phyloP scores from a whole-genome alignment of 2,797 vertebrate genomes.

The Enteromius thamalakanensis region DNA sequence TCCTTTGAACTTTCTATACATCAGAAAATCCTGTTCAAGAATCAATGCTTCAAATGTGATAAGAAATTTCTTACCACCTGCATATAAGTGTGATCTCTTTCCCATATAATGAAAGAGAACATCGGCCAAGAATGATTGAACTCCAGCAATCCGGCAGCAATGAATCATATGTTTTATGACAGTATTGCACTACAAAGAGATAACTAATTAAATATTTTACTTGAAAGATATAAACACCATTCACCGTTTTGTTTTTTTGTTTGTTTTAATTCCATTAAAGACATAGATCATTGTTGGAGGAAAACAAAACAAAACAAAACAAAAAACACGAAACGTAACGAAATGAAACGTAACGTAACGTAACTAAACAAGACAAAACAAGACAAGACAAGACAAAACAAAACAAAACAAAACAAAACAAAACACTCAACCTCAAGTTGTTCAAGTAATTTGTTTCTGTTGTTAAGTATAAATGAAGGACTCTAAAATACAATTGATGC shows the following conservation, averaged over 20 bases:
- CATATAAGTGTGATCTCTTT: background rate
- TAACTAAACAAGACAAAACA: too few species aligned
- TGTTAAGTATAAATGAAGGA: background rate
- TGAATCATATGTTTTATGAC: background rate
- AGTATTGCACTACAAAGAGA: background rate
- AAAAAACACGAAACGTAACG: too few species aligned
- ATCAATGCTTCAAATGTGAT: background rate
- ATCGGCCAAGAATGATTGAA: background rate
- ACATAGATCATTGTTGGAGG: too few species aligned
- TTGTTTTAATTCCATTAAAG: background rate
- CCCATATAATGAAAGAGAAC: background rate
- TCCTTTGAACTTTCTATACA: background rate
- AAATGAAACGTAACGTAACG: too few species aligned
- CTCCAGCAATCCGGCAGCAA: background rate
- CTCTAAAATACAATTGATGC: background rate
- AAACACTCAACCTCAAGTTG: background rate
- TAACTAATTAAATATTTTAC: background rate
- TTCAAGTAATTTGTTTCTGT: background rate
- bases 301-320: too few species aligned
- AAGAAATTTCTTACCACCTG: background rate
- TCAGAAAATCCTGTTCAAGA: background rate
- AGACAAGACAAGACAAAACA: too few species aligned
- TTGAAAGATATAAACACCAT: background rate
- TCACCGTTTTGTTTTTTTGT: too few species aligned
- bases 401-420: too few species aligned